phyloP scores from a whole-genome alignment of 2,888 invertebrate species.

The Nephrocerus scutellatus region DNA sequence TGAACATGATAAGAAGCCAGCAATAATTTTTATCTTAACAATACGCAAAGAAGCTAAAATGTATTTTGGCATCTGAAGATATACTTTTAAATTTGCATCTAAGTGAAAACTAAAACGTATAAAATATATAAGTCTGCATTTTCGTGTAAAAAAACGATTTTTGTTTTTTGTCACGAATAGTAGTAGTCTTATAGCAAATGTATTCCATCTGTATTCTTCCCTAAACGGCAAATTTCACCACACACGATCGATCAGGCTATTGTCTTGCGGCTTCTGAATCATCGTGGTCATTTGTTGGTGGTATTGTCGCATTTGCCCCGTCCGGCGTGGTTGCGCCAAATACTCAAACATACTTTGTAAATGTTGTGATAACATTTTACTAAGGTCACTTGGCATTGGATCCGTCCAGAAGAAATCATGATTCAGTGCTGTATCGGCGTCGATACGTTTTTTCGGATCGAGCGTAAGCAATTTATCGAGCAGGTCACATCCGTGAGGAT shows the following conservation, averaged over 20 bases:
- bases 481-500: conserved; percentile 86
- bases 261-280: conserved; percentile 61
- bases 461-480: conserved; percentile 85
- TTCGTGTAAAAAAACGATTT: no score
- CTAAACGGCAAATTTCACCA: conserved; percentile 52
- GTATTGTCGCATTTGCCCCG: conserved; percentile 63
- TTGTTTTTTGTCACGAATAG: no score
- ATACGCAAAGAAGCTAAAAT: no score
- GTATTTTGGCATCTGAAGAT: no score
- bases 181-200: no score
- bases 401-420: conserved; percentile 99
- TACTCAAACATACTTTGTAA: conserved; percentile 94
- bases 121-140: no score
- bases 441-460: conserved; percentile 82
- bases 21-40: no score
- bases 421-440: conserved; percentile 88
- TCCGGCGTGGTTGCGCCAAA: conserved; percentile 67
- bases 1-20: no score
- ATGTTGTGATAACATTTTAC: conserved; percentile 86
- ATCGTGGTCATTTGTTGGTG: conserved; percentile 53
- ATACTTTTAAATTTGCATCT: no score
- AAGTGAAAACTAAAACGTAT: no score
- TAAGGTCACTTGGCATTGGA: conserved; percentile 88
- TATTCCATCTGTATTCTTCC: no score
- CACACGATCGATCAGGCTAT: conserved; percentile 78